Evolutionary conservation across 2,888 invertebrate species (phyloP).

Genomic region (Camptogramma bilineatum): DNA sequence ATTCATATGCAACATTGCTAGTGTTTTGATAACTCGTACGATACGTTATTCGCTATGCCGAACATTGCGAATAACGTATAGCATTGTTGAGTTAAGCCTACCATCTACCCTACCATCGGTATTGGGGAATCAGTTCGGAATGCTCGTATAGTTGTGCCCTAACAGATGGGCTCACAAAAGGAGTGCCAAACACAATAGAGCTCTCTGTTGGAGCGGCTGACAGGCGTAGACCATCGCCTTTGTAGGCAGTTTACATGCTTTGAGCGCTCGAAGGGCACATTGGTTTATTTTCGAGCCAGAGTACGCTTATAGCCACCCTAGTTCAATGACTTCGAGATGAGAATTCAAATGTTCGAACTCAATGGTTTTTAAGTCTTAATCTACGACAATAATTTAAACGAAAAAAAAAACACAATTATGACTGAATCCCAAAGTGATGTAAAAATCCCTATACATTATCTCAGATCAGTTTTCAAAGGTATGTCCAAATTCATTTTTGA

Average conservation of each 20-base stretch:
- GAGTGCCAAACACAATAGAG: constrained; percentile 65
- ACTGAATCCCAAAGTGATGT: no score
- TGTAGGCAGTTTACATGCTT: constrained; percentile 67
- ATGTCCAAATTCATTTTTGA: no score
- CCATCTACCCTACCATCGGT: neutral
- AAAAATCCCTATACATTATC: no score
- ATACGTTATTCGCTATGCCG: no score
- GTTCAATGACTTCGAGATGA: constrained; percentile 17
- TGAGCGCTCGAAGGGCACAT: constrained; percentile 46
- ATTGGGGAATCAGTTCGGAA: constrained; percentile 1
- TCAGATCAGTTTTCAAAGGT: no score
- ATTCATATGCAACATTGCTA: no score
- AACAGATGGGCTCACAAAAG: constrained; percentile 57
- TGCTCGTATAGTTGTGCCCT: constrained; percentile 25
- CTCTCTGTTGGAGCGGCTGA: constrained; percentile 59
- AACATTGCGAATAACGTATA: no score
- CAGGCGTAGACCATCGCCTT: constrained; percentile 67
- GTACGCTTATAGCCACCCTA: constrained; percentile 27
- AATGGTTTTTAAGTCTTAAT: neutral
- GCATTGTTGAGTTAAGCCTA: no score
- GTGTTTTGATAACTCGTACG: neutral
- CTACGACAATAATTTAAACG: no score
- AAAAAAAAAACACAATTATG: no score
- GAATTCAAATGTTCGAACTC: neutral
- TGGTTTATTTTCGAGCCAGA: constrained; percentile 46